Percentiles rank a stretch among this genome's conserved stretches.
Evolutionary conservation across 1,140 invertebrate species (phyloP).

Genomic region (Aphelenchoides fujianensis): DNA sequence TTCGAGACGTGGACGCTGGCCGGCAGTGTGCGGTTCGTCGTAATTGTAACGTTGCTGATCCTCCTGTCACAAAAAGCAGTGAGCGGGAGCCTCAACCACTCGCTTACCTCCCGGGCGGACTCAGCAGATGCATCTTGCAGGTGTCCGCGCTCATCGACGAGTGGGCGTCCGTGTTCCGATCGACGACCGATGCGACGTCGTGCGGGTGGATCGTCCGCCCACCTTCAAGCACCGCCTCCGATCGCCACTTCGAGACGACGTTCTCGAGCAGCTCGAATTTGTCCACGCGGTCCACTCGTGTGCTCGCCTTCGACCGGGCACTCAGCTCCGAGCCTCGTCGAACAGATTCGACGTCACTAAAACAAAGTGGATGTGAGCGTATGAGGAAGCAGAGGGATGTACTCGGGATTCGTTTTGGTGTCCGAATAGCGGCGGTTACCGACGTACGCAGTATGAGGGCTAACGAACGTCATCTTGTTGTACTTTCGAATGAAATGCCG

Average conservation of each 20-base stretch:
- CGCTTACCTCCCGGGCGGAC: neutral
- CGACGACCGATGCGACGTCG: neutral
- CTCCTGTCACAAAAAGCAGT: too few relatives aligned
- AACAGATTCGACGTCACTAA: neutral
- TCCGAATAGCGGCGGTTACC: neutral
- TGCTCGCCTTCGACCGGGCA: neutral
- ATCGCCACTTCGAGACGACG: neutral
- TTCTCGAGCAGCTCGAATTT: slow-evolving; percentile 9
- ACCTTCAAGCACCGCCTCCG: neutral
- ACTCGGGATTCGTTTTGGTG: neutral
- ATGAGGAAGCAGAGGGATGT: neutral
- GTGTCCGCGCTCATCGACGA: neutral
- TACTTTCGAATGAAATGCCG: slow-evolving; percentile 6
- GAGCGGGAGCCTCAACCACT: too few relatives aligned
- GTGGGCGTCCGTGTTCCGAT: neutral
- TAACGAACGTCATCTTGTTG: slow-evolving; percentile 17
- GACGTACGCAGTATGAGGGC: neutral
- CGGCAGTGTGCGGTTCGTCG: too few relatives aligned
- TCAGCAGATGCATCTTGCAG: neutral
- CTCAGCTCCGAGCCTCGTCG: slow-evolving; percentile 1
- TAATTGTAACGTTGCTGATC: too few relatives aligned
- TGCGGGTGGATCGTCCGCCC: neutral
- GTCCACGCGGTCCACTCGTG: neutral
- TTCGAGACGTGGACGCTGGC: too few relatives aligned
- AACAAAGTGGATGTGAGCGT: neutral